These are phyloP conservation scores for Macrobrachium rosenbergii DNA, from an alignment of 1,140 invertebrate species.

Conservation along the genomic window DNA sequence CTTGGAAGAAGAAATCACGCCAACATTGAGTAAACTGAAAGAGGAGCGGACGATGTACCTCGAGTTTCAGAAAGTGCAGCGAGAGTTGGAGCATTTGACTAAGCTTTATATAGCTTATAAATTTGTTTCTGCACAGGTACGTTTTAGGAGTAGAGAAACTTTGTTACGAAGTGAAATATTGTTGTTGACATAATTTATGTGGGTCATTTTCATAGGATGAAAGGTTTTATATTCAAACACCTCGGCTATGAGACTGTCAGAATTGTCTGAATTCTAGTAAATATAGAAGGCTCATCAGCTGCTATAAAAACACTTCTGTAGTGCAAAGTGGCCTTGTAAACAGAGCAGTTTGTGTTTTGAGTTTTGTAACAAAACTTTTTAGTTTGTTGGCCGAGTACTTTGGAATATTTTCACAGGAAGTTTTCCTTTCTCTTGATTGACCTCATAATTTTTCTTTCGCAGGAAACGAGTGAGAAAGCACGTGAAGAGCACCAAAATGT, in stretches of 20 bases:
- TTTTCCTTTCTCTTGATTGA: neutral
- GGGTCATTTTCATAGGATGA: no score
- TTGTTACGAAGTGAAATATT: no score
- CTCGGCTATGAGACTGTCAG: no score
- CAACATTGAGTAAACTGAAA: slow-evolving; percentile 88
- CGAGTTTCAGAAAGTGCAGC: slow-evolving; percentile 88
- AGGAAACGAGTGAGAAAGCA: slow-evolving; percentile 73
- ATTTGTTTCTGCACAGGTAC: slow-evolving; percentile 76
- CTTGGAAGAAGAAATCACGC: slow-evolving; percentile 88
- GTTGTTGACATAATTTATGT: no score
- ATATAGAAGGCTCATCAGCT: no score
- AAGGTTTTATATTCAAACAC: no score
- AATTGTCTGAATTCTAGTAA: no score
- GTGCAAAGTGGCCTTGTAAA: no score
- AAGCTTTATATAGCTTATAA: slow-evolving; percentile 84
- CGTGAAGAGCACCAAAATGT: slow-evolving; percentile 71
- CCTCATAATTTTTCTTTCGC: slow-evolving; percentile 18
- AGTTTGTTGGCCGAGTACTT: neutral
- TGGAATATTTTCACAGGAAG: neutral
- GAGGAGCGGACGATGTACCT: slow-evolving; percentile 88
- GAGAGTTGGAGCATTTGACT: slow-evolving; percentile 88
- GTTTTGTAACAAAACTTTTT: no score
- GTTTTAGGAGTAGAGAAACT: neutral
- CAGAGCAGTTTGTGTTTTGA: neutral
- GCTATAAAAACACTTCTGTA: no score